These are phyloP conservation scores for Cephus runcator DNA, from an alignment of 2,888 invertebrate genomes.

Conservation along the genomic window DNA sequence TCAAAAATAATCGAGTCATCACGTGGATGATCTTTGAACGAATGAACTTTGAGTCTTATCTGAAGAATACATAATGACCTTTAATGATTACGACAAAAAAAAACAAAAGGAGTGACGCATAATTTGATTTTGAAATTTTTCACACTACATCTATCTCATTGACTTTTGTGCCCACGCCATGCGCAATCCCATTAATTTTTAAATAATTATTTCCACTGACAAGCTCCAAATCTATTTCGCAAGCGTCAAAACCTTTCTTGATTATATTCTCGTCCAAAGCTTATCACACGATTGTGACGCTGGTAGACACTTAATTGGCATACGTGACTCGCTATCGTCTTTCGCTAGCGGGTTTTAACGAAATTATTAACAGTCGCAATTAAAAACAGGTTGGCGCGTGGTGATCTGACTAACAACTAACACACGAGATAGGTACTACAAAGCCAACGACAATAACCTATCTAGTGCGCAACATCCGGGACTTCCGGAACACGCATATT, in stretches of 20 bases:
- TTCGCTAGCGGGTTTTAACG: conserved; percentile 30
- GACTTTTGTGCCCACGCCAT: background rate
- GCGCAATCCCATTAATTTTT: background rate
- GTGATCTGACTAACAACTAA: conserved; percentile 60
- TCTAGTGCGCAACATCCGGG: conserved; percentile 53
- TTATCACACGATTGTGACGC: conserved; percentile 17
- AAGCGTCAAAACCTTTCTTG: background rate
- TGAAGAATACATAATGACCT: background rate
- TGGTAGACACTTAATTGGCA: conserved; percentile 24
- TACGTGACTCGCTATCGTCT: conserved; percentile 25
- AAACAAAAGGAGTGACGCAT: background rate
- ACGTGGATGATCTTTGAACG: background rate
- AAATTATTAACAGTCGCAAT: conserved; percentile 50
- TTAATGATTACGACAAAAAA: background rate
- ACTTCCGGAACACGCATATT: conserved; percentile 43
- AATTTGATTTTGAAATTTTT: background rate
- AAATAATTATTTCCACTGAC: background rate
- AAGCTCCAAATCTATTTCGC: background rate
- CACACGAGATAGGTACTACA: conserved; percentile 55
- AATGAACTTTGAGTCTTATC: background rate
- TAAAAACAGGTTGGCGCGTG: conserved; percentile 59
- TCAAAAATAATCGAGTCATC: background rate
- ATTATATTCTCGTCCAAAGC: conserved; percentile 9
- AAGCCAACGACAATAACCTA: conserved; percentile 58
- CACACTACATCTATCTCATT: background rate